Evolutionary conservation across 2,113 vertebrate genomes (phyloP).

Genomic region (Eclectus roratus): DNA sequence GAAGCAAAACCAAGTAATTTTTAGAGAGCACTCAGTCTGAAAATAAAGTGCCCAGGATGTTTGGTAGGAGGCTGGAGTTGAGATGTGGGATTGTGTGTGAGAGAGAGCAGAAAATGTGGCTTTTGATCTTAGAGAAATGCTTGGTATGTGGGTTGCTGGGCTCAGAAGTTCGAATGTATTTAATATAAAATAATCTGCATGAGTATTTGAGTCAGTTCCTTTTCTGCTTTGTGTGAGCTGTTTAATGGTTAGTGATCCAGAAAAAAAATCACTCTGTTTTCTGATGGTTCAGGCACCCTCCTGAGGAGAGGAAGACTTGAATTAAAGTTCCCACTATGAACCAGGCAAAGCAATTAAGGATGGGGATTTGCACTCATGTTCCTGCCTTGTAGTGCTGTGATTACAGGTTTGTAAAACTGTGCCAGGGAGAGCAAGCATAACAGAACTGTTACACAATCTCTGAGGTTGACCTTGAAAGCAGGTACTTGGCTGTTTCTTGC

Average conservation of each 20-base stretch:
- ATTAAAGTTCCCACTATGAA: background rate
- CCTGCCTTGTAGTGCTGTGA: background rate
- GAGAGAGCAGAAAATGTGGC: slow-evolving; percentile 9
- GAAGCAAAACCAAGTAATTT: background rate
- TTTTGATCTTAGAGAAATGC: slow-evolving; percentile 50
- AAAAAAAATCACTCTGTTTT: background rate
- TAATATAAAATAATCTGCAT: slow-evolving; percentile 45
- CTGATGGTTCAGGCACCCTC: slow-evolving; percentile 6
- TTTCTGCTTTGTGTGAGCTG: slow-evolving; percentile 15
- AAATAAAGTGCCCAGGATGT: background rate
- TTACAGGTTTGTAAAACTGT: background rate
- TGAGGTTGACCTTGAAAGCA: background rate
- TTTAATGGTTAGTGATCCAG: slow-evolving; percentile 20
- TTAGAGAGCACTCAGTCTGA: background rate
- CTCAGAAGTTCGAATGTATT: slow-evolving; percentile 23
- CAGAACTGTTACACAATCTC: background rate
- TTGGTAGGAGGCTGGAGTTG: background rate
- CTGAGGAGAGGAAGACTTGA: slow-evolving; percentile 4
- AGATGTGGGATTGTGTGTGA: slow-evolving; percentile 26
- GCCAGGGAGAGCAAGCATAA: background rate
- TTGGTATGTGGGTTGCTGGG: slow-evolving; percentile 39
- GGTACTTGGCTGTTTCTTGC: background rate
- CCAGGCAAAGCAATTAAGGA: slow-evolving; percentile 21
- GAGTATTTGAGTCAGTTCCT: slow-evolving; percentile 33
- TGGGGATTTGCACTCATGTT: background rate